A percentile compares a stretch with the other conserved stretches of the same genome.
These are phyloP conservation scores for Dexiosoma caninum DNA, from an alignment of 2,888 invertebrate genomes.

Conservation along the genomic window DNA sequence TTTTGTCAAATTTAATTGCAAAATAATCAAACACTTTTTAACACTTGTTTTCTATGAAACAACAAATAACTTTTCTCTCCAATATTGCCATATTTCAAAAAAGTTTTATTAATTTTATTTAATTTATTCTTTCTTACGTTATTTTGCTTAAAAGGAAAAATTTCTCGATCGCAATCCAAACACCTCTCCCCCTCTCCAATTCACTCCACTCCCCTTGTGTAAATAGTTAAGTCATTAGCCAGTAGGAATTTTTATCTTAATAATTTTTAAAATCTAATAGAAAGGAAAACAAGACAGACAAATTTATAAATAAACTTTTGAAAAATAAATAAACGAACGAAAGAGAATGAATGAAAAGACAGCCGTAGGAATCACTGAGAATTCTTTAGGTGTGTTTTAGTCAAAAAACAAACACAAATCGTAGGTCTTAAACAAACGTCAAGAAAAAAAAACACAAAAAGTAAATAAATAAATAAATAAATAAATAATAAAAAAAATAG, in stretches of 20 bases:
- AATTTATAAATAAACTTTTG: constrained; percentile 40
- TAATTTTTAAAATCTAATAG: constrained; percentile 68
- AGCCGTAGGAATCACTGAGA: constrained; percentile 30
- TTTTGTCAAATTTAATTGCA: constrained; percentile 7
- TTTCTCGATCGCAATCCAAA: neutral
- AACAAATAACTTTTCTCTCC: constrained; percentile 1
- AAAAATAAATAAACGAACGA: constrained; percentile 46
- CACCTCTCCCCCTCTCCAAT: neutral
- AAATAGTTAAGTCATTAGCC: constrained; percentile 78
- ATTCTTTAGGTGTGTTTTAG: constrained; percentile 52
- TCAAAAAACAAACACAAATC: constrained; percentile 44
- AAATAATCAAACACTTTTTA: constrained; percentile 40
- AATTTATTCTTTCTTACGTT: neutral
- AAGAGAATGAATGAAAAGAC: constrained; percentile 24
- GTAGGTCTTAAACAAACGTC: constrained; percentile 41
- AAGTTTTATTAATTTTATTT: constrained; percentile 23
- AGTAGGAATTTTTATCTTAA: constrained; percentile 71
- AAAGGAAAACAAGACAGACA: constrained; percentile 55
- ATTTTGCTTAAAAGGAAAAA: constrained; percentile 30
- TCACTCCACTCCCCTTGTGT: constrained; percentile 66
- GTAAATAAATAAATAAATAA: constrained; percentile 24
- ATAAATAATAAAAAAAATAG: constrained; percentile 22
- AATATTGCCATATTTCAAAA: neutral
- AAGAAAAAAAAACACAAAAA: constrained; percentile 9
- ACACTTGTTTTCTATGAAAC: constrained; percentile 35